These are phyloP conservation scores for Hetaerina titia DNA, from an alignment of 2,888 invertebrate genomes.

Conservation along the genomic window DNA sequence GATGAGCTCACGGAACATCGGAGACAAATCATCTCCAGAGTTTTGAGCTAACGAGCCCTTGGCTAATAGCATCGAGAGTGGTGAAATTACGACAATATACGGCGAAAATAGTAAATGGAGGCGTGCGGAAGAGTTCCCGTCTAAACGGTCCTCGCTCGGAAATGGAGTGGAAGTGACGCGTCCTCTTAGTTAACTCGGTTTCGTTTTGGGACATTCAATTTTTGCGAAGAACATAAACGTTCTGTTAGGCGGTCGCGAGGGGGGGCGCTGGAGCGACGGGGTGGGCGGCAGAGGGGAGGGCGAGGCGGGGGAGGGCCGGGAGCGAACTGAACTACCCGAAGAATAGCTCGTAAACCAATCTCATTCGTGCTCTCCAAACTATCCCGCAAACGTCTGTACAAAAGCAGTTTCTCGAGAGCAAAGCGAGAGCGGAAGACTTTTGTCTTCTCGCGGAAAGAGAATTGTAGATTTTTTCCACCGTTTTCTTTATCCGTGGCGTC, in stretches of 20 bases:
- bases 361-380: neutral
- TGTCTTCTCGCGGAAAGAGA: neutral
- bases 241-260: neutral
- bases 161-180: neutral
- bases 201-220: neutral
- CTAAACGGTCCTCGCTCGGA: neutral
- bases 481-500: neutral
- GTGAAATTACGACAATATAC: neutral
- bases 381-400: neutral
- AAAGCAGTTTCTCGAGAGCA: neutral
- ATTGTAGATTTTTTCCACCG: neutral
- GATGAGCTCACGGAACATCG: neutral
- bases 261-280: no score
- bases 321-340: neutral
- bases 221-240: neutral
- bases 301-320: no score
- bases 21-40: neutral
- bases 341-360: constrained; percentile 5
- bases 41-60: neutral
- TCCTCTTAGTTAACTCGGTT: neutral
- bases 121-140: neutral
- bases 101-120: neutral
- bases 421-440: neutral
- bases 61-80: neutral
- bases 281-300: no score